Percentiles rank a stretch among this genome's conserved stretches.
These are phyloP conservation scores for Piscicola geometra DNA, from an alignment of 2,888 invertebrate genomes.

Conservation along the genomic window DNA sequence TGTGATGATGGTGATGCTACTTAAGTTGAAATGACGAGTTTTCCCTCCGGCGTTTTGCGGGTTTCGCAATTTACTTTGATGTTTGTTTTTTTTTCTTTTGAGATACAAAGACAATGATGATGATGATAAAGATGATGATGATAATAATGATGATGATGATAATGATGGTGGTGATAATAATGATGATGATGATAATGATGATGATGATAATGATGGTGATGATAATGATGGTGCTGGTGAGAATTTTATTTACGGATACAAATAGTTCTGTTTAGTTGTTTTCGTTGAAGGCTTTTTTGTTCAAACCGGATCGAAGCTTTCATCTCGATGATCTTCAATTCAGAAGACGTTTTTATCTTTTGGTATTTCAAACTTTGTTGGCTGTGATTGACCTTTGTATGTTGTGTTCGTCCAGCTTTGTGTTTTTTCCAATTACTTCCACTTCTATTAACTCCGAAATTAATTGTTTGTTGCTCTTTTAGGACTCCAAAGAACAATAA, in stretches of 20 bases:
- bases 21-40: no score
- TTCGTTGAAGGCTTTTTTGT: not conserved
- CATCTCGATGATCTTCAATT: not conserved
- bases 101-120: not conserved
- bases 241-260: not conserved
- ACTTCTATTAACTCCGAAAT: not conserved
- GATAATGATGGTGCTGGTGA: conserved; percentile 19
- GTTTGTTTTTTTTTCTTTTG: no score
- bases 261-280: no score
- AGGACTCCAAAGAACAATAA: conserved; percentile 10
- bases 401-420: no score
- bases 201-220: conserved; percentile 32
- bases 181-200: conserved; percentile 31
- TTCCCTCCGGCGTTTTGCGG: no score
- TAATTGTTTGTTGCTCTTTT: not conserved
- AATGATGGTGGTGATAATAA: conserved; percentile 30
- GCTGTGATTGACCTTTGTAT: no score
- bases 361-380: no score
- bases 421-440: no score
- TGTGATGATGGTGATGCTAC: no score
- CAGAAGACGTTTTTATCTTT: not conserved
- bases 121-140: conserved; percentile 19
- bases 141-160: conserved; percentile 30
- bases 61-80: no score
- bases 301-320: not conserved